Evolutionary conservation across 2,888 invertebrate genomes (phyloP), one percentile per base, ranked within the genome.

Genomic region (Thyatira batis): DNA sequence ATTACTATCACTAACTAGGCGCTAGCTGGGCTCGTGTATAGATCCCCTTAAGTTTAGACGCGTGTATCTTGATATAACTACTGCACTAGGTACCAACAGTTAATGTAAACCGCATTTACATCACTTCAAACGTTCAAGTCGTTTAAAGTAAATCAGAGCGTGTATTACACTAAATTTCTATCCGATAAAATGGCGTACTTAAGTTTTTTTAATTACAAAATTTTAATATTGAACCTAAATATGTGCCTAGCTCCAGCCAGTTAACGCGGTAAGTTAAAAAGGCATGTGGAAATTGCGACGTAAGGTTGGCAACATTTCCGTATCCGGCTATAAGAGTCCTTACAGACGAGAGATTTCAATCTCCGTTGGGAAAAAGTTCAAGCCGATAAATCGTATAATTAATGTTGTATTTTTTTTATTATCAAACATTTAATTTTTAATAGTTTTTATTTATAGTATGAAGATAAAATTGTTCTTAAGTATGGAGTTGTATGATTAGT

Each of bases 211-310:
- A 84, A 87, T 84, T 82, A 77, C 78, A 70, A 73, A 78, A 78
- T 78, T 77, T 78, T 77, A 81, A 79, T 79, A 85, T 86, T 82
- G 80, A 81, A 87, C 80, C 39, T 81, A 76, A 82, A 82, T 78
- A 77, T 74, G 71, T 78, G 77, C 76, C 71, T 50, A 63, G 61
- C 60, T 58, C 65, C 63, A 71, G 78, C 78, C 78, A 74, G 80
- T 80, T 80, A 84, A 80, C 78, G 71, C 82, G 82, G 76, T 74
- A 80, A 85, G 82, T 87, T 89, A 85, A 92, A 90, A 86, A 83
- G 84, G 86, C 90, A 84, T 92, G 83, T 85, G 77, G 79, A 76
- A 88, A 92, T 90, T 91, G 90, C 91, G 91, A 90, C 82, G 88
- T 87, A 85, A 87, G 88, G 85, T 68, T 85, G 80, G 84, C 73